Conservation (phyloP, 2,888 invertebrate species). For the Cryptosula pallasiana region DNA sequence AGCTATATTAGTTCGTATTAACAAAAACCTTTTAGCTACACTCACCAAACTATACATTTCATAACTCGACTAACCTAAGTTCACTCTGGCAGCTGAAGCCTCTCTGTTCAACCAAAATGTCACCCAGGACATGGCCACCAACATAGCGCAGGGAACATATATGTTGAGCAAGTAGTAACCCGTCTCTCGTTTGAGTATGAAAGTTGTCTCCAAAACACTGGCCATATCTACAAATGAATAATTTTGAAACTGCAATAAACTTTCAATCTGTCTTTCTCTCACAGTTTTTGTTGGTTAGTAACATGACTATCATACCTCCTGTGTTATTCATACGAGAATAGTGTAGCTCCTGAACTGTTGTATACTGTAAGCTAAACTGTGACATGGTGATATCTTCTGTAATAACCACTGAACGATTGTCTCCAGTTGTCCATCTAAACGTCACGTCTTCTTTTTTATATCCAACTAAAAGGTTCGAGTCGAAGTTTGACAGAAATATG, state of each 20-base stretch:
- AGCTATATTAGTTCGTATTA: no score
- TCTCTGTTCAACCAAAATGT: constrained; percentile 96
- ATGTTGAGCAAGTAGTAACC: constrained; percentile 94
- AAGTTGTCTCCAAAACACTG: constrained; percentile 84
- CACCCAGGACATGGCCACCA: constrained; percentile 91
- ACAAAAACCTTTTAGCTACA: no score
- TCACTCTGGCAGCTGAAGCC: constrained; percentile 85
- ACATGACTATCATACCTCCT: no score
- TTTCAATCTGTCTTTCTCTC: no score
- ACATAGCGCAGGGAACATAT: constrained; percentile 86
- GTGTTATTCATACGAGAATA: constrained; percentile 8
- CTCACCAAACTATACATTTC: no score
- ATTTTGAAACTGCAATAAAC: no score
- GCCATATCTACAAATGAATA: constrained; percentile 58
- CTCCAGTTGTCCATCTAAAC: constrained; percentile 51
- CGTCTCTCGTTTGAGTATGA: constrained; percentile 83
- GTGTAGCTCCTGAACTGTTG: background rate
- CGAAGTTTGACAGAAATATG: no score
- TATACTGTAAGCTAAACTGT: constrained; percentile 72
- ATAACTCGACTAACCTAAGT: constrained; percentile 62
- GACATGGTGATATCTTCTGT: constrained; percentile 86
- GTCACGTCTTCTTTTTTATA: constrained; percentile 38
- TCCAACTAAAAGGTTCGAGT: constrained; percentile 37
- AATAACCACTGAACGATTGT: constrained; percentile 73
- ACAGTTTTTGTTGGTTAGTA: no score